phyloP scores from a whole-genome alignment of 2,797 vertebrate genomes.

The Channallabes apus region DNA sequence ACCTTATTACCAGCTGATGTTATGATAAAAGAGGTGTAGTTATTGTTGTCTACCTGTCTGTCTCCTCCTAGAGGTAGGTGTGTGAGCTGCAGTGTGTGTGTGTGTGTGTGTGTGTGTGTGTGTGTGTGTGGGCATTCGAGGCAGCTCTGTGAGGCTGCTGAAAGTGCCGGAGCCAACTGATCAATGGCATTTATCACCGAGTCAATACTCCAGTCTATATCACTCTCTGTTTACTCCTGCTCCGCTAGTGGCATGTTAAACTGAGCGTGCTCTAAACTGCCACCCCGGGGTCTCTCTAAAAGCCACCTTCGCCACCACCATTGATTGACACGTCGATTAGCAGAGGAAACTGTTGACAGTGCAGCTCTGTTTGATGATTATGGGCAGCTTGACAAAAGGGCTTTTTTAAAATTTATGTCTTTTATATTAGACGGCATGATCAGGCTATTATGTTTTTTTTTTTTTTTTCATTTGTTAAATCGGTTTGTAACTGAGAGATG shows the following conservation, averaged over 20 bases:
- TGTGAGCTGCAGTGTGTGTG: conserved; percentile 58
- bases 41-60: conserved; percentile 61
- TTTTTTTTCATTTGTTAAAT: neutral
- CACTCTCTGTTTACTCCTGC: conserved; percentile 75
- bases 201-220: conserved; percentile 74
- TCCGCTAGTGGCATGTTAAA: conserved; percentile 73
- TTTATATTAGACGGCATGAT: conserved; percentile 11
- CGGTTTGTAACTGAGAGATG: neutral
- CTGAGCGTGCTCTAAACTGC: conserved; percentile 71
- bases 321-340: conserved; percentile 79
- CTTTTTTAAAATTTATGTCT: conserved; percentile 1
- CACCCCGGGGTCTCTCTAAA: conserved; percentile 75
- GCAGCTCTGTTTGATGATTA: conserved; percentile 68
- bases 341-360: conserved; percentile 71
- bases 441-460: neutral
- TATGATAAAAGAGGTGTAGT: conserved; percentile 25
- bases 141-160: conserved; percentile 65
- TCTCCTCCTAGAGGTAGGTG: conserved; percentile 72
- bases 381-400: conserved; percentile 46
- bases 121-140: conserved; percentile 52
- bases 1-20: neutral
- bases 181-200: conserved; percentile 78
- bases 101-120: conserved; percentile 50
- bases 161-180: conserved; percentile 67
- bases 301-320: conserved; percentile 66